These are phyloP conservation scores for Zaprionus camerounensis DNA, from an alignment of 1,140 invertebrate genomes.

Conservation along the genomic window DNA sequence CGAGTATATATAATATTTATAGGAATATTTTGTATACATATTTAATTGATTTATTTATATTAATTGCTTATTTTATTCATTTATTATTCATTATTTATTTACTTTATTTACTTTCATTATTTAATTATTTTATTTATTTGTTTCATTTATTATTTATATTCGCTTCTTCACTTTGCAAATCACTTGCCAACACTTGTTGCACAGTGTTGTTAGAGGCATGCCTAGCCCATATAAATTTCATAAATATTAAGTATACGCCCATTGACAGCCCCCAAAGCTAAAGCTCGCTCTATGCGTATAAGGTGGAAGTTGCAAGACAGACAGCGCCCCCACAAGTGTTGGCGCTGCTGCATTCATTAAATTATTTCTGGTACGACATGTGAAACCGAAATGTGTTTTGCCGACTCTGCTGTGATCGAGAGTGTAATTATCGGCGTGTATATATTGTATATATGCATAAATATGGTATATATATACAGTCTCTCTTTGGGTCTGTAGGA, in stretches of 20 bases:
- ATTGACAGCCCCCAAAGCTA: conserved; percentile 15
- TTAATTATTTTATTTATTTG: too few species aligned
- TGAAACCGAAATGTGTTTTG: conserved; percentile 43
- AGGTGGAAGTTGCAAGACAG: conserved; percentile 2
- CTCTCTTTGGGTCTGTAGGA: conserved; percentile 1
- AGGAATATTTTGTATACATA: too few species aligned
- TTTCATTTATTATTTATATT: background rate
- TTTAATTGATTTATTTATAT: background rate
- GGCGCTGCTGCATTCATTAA: conserved; percentile 47
- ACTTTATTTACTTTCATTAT: background rate
- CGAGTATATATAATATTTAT: too few species aligned
- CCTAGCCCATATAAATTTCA: conserved; percentile 60
- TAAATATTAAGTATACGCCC: conserved; percentile 76
- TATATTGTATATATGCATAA: conserved; percentile 1
- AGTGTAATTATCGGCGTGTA: conserved; percentile 41
- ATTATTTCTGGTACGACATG: conserved; percentile 52
- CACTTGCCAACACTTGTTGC: conserved; percentile 5
- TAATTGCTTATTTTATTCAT: background rate
- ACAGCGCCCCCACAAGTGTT: conserved; percentile 29
- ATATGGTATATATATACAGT: conserved; percentile 14
- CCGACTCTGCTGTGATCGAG: conserved; percentile 6
- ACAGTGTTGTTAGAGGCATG: conserved; percentile 41
- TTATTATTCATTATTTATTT: too few species aligned
- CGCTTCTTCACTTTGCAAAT: background rate
- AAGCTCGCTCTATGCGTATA: background rate